Evolutionary conservation across 2,113 vertebrate genomes (phyloP), one percentile per base, ranked within the genome.

Genomic region (Ictidomys tridecemlineatus): DNA sequence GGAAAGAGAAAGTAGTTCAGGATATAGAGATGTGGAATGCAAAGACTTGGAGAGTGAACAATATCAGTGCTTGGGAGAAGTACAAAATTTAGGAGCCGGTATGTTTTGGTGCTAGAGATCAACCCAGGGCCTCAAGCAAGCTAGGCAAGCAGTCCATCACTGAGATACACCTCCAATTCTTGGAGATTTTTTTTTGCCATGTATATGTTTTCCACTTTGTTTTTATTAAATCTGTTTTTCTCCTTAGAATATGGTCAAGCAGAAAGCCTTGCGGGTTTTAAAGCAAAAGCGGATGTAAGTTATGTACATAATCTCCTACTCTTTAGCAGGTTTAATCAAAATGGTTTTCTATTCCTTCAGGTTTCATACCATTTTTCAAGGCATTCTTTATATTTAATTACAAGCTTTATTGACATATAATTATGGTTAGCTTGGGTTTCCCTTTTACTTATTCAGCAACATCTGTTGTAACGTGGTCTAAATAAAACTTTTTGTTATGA

Each of bases 231-330:
- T 95, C 69, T 97, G 1, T 80, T 61, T 97, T 98, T 65, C 97
- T 76, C 98, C 98, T 94, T 98, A 99, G 99, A 99, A 99, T 97
- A 99, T 99, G 99, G 99, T 99, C 77, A 99, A 99, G 97, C 99
- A 99, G 98, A 99, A 99, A 96, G 99, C 99, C 0, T 85, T 99
- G 99, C 98, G 99, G 96, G 99, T 99, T 74, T 98, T 99, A 72
- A 99, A 99, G 98, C 99, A 99, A 98, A 99, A 99, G 97, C 99
- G 99, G 98, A 99, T 99, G 99, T 99, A 98, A 99, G 99, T 99
- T 97, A 70, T 39, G 11, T 32, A 16, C 18, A 45, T 79, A 85
- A 87, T 89, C 39, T 95, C 78, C 79, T 95, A 94, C 83, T n/a
- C 4, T 94, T 13, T 91, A 69, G 34, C 58, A 93, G 42, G 16